Conservation (phyloP, 2,113 vertebrate genomes). For the Dissostichus mawsoni region DNA sequence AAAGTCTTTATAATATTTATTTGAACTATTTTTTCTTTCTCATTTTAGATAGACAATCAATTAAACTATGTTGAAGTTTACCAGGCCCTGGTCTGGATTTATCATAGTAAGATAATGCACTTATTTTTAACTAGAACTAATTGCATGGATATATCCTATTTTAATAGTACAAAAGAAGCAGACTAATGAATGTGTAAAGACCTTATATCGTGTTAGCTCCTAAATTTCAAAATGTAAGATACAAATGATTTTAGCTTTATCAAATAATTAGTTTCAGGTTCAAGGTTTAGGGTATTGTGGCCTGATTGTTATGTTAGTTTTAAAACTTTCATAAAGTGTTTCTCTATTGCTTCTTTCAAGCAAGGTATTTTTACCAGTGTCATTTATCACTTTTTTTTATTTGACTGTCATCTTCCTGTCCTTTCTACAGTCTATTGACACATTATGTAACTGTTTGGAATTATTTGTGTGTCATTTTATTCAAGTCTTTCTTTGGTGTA, state of each 20-base stretch:
- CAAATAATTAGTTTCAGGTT: no score
- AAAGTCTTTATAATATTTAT: neutral
- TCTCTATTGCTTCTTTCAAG: neutral
- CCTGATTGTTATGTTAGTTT: neutral
- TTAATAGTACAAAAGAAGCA: no score
- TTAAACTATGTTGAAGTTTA: neutral
- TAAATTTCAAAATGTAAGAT: neutral
- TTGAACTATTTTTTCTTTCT: neutral
- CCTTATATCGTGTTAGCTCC: neutral
- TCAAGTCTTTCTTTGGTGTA: no score
- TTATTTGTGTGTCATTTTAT: no score
- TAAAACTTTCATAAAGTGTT: neutral
- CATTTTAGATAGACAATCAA: neutral
- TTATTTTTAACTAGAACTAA: neutral
- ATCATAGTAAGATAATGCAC: neutral
- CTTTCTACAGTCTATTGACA: neutral
- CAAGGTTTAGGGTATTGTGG: neutral
- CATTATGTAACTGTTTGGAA: neutral
- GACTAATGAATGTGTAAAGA: neutral
- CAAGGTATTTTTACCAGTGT: neutral
- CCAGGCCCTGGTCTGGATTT: neutral
- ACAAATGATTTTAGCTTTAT: neutral
- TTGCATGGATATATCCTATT: neutral
- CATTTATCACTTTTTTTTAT: constrained; percentile 1
- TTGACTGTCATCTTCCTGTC: neutral